Evolutionary conservation across 2,797 vertebrate species (phyloP), one percentile per base, ranked within the genome.

Genomic region (Malurus leucopterus): DNA sequence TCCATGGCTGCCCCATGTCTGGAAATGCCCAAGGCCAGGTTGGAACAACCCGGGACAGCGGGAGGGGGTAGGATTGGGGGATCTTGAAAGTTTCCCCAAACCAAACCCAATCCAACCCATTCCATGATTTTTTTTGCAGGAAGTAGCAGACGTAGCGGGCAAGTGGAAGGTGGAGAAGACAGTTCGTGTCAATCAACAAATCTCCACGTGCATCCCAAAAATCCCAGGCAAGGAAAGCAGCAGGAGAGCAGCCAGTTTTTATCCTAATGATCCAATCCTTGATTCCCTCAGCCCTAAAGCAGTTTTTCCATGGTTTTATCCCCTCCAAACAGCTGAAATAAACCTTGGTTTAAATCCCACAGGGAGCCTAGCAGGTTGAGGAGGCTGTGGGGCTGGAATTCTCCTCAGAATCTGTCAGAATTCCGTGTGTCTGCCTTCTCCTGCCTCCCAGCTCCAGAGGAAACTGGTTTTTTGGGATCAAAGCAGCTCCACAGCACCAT

Each of bases 311-410:
- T 20, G 40, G 1, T 16, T 34, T 55, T 12, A 20, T 21, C 44
- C 41, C 32, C 55, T 1, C 32, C 18, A 0, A 5, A 15, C 3
- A 1, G 1, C 32, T 0, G 32, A 22, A 40, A 36, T 7, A 29
- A 73, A n/a, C 46, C 54, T 3, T 0, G 59, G 46, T 24, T 71
- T 16, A 2, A 5, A 27, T 2, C 22, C 4, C 2, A 15, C 30
- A 1, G 5, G 2, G 55, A 50, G 65, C 64, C 53, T 43, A 0
- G 2, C 6, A 2, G 46, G 30, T 12, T 0, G 36, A 36, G 36
- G 2, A 9, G 49, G 38, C 44, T 6, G 6, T 1, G 43, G 8
- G 6, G 80, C 18, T 9, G 65, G 34, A 24, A 23, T 13, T 65
- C 38, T 53, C 47, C 38, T 53, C 47, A 18, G 55, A 32, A 15